Percentiles rank a stretch among this genome's conserved stretches.
These are phyloP conservation scores for Chrysolina oricalcia DNA, from an alignment of 2,888 invertebrate genomes.

Conservation along the genomic window DNA sequence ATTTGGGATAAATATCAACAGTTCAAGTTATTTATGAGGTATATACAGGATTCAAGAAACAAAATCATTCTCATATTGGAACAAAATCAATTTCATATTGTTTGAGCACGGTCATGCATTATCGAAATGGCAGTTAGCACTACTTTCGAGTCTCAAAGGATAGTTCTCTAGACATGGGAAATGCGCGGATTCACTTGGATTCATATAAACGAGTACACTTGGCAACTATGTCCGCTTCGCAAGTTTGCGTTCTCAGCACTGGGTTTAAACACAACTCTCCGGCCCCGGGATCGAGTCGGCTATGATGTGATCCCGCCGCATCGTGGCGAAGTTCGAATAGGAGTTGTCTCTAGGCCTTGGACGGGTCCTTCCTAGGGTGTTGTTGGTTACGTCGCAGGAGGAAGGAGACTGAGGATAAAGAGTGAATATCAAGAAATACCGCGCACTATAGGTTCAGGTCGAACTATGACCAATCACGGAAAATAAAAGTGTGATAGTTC, in stretches of 20 bases:
- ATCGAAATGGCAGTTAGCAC: not conserved
- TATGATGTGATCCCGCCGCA: slow-evolving; percentile 84
- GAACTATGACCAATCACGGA: too few relatives aligned
- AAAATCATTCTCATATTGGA: too few relatives aligned
- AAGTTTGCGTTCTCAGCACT: not conserved
- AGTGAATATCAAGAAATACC: not conserved
- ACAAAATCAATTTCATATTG: too few relatives aligned
- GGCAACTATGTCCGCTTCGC: slow-evolving; percentile 5
- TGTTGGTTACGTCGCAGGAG: slow-evolving; percentile 49
- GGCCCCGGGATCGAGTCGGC: slow-evolving; percentile 90
- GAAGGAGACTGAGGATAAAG: slow-evolving; percentile 29
- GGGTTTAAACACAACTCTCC: slow-evolving; percentile 87
- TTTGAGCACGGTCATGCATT: not conserved
- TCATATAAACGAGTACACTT: slow-evolving; percentile 6
- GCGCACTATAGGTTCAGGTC: too few relatives aligned
- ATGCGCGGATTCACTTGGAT: slow-evolving; percentile 1
- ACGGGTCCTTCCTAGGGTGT: slow-evolving; percentile 66
- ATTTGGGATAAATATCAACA: too few relatives aligned
- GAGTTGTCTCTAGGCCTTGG: slow-evolving; percentile 60
- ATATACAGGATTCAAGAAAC: too few relatives aligned
- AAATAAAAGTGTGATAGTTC: too few relatives aligned
- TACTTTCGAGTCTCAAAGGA: not conserved
- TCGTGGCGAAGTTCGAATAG: slow-evolving; percentile 73
- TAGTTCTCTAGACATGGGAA: not conserved
- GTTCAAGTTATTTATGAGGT: too few relatives aligned